Evolutionary conservation across 2,113 vertebrate genomes (phyloP), one percentile per base, ranked within the genome.

Genomic region (Cygnus atratus): DNA sequence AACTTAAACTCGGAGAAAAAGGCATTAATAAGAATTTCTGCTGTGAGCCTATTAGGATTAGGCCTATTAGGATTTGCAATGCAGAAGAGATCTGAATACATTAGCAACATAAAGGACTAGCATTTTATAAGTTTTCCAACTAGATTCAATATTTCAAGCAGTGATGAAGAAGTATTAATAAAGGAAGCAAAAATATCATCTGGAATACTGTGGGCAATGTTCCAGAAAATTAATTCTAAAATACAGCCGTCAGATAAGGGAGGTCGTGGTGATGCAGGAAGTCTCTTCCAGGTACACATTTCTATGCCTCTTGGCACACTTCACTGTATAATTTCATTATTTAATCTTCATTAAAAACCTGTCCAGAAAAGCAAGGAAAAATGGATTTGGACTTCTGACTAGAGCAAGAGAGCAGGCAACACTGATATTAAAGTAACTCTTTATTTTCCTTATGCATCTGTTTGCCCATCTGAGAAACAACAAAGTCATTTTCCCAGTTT

Each of bases 191-290:
- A 88, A 93, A 65, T 84, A 28, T 94, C 63, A 41, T 66, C 58
- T 88, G 68, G 48, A 85, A 70, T 77, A 74, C 24, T 43, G 22
- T 52, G 37, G 72, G 46, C 37, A 59, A 35, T 74, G 31, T 55
- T 94, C 20, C 77, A 92, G 65, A 68, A 77, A 93, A 90, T 71
- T 21, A 86, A 37, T 84, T 86, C 37, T 46, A 74, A 95, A 94
- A 63, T 59, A n/a, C 29, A 90, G 22, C 10, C 37, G 39, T 77
- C 65, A 86, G 73, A 52, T 93, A 84, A 87, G n/a, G 11, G 29
- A 84, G 37, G 58, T 55, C 14, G 55, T 11, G 10, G 1, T 66
- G 29, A 59, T 62, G 17, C 65, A 87, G 61, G 43, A 86, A 84
- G 2, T 46, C 37, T 87, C 54, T 84, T 63, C 68, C 71, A 84